These are phyloP conservation scores for Grus americana DNA, from an alignment of 2,113 vertebrate species.

Conservation along the genomic window DNA sequence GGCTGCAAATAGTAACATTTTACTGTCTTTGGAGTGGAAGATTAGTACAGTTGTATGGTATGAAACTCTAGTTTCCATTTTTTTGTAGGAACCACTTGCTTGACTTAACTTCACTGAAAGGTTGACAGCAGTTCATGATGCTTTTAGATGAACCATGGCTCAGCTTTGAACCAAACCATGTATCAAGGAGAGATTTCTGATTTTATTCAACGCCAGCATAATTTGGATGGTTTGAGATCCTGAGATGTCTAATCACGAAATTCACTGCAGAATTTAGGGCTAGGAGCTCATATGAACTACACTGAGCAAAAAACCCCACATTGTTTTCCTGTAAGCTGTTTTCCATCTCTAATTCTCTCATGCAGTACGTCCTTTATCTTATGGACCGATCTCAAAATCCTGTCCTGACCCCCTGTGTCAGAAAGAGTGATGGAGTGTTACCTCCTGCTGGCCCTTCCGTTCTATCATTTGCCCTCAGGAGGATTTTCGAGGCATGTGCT, in stretches of 20 bases:
- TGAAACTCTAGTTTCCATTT: neutral
- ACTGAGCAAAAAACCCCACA: neutral
- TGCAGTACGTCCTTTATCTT: neutral
- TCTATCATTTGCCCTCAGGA: neutral
- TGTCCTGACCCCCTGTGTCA: neutral
- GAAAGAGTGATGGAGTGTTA: neutral
- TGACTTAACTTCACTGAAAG: neutral
- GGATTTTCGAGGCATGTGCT: neutral
- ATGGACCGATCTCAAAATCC: neutral
- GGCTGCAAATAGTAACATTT: neutral
- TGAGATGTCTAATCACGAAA: neutral
- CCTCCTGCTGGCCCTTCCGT: neutral
- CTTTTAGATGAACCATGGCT: neutral
- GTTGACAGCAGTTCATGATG: neutral
- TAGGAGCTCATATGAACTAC: neutral
- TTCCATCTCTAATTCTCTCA: neutral
- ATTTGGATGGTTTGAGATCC: neutral
- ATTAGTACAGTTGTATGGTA: neutral
- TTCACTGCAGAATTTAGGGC: neutral
- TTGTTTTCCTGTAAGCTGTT: neutral
- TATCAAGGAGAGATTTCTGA: neutral
- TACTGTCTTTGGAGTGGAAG: neutral
- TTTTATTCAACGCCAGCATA: neutral
- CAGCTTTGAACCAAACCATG: neutral
- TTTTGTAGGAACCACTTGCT: neutral